Percentiles rank a stretch among this genome's conserved stretches.
Evolutionary conservation across 2,797 vertebrate species (phyloP).

Genomic region (Hylomyscus alleni): DNA sequence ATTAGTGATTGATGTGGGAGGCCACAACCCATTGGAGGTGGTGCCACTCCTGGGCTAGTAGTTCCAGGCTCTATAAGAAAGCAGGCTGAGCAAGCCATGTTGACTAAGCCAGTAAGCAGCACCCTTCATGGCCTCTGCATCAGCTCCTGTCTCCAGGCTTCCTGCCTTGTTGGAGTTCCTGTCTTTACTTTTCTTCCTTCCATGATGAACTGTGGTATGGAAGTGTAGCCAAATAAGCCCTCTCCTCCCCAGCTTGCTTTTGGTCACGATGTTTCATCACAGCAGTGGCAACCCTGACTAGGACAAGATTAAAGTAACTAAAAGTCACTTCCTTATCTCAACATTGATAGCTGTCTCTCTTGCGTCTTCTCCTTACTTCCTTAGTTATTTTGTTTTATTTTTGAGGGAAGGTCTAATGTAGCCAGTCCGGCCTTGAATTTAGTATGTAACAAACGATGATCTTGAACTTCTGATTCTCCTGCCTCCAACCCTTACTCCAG

Average conservation of each 20-base stretch:
- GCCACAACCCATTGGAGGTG: background rate
- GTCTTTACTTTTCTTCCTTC: background rate
- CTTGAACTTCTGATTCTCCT: background rate
- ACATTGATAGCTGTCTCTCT: background rate
- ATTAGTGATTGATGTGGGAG: background rate
- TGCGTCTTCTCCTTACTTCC: background rate
- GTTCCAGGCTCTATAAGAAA: background rate
- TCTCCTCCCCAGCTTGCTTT: background rate
- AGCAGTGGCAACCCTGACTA: background rate
- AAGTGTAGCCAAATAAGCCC: background rate
- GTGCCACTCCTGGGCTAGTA: background rate
- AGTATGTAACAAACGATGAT: background rate
- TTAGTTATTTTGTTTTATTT: background rate
- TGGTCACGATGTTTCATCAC: background rate
- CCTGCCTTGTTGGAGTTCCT: background rate
- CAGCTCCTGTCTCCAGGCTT: background rate
- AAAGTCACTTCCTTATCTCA: background rate
- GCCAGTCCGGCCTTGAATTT: background rate
- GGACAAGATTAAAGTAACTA: background rate
- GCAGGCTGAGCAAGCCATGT: background rate
- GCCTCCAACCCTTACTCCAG: background rate
- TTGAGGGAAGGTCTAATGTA: background rate
- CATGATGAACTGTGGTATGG: background rate
- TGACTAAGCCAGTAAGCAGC: background rate
- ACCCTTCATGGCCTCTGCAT: background rate